A percentile compares a stretch with the other conserved stretches of the same genome.
These are phyloP conservation scores for Proctacanthus coquilletti DNA, from an alignment of 1,140 invertebrate species.

Conservation along the genomic window DNA sequence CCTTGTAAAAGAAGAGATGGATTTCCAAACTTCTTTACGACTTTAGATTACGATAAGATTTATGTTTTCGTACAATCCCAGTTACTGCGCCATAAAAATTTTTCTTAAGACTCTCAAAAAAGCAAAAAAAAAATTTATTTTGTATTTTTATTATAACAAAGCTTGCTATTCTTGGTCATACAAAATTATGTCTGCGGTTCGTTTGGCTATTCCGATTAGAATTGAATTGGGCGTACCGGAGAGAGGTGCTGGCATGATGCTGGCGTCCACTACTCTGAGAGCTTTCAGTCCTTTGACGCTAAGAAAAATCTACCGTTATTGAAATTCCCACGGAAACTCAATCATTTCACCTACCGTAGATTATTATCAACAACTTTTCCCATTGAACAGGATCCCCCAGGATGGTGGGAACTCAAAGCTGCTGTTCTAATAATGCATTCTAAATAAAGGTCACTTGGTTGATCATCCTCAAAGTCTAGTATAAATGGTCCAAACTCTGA, in stretches of 20 bases:
- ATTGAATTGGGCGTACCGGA: constrained; percentile 53
- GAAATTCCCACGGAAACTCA: no score
- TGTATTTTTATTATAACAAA: no score
- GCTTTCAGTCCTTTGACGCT: constrained; percentile 45
- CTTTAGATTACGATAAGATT: no score
- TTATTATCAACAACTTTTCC: constrained; percentile 40
- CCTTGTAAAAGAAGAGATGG: no score
- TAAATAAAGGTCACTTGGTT: constrained; percentile 39
- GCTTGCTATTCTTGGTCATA: neutral
- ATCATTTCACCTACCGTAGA: constrained; percentile 18
- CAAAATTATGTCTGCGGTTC: constrained; percentile 43
- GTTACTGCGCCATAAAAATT: no score
- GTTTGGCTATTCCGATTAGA: constrained; percentile 47
- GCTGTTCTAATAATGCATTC: constrained; percentile 47
- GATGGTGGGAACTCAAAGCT: constrained; percentile 50
- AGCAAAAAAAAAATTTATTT: neutral
- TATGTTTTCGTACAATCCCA: no score
- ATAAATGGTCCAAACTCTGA: constrained; percentile 25
- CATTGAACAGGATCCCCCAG: constrained; percentile 48
- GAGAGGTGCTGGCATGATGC: constrained; percentile 48
- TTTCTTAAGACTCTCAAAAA: neutral
- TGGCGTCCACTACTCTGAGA: constrained; percentile 53
- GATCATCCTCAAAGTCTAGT: constrained; percentile 16
- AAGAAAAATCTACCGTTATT: no score
- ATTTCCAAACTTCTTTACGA: no score